Percentiles rank a stretch among this genome's conserved stretches.
Conservation (phyloP, 2,888 invertebrate species). For the Watsonalla cultraria region DNA sequence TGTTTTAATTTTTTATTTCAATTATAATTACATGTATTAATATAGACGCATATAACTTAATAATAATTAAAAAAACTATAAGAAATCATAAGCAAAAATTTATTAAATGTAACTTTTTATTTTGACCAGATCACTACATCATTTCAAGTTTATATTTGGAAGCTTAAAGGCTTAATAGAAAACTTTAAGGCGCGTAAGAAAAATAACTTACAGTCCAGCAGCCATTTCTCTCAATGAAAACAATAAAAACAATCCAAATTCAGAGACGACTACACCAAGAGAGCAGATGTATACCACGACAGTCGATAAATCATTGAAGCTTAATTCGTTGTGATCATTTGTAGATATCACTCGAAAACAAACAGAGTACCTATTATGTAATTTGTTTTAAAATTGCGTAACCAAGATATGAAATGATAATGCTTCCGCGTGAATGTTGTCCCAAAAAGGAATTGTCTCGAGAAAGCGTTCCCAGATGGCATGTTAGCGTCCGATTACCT, state of each 20-base stretch:
- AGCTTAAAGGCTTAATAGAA: no score
- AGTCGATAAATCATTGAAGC: not conserved
- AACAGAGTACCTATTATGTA: not conserved
- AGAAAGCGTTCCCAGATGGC: not conserved
- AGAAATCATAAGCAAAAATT: no score
- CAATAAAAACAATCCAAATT: slow-evolving; percentile 5
- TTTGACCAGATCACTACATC: no score
- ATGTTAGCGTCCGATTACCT: not conserved
- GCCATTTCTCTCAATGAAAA: slow-evolving; percentile 17
- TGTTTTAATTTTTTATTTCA: no score
- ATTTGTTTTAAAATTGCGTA: not conserved
- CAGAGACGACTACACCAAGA: no score
- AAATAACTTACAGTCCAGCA: slow-evolving; percentile 41
- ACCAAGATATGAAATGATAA: slow-evolving; percentile 1
- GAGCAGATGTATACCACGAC: not conserved
- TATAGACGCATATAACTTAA: no score
- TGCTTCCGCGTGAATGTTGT: not conserved
- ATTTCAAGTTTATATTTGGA: no score
- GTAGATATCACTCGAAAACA: not conserved
- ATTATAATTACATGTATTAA: no score
- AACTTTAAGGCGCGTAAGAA: not conserved
- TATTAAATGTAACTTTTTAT: no score
- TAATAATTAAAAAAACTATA: no score
- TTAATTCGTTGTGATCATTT: not conserved
- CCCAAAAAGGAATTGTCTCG: not conserved